Base-by-base conservation (phyloP, 2,888 invertebrate species). In the Scaptomyza parva region DNA sequence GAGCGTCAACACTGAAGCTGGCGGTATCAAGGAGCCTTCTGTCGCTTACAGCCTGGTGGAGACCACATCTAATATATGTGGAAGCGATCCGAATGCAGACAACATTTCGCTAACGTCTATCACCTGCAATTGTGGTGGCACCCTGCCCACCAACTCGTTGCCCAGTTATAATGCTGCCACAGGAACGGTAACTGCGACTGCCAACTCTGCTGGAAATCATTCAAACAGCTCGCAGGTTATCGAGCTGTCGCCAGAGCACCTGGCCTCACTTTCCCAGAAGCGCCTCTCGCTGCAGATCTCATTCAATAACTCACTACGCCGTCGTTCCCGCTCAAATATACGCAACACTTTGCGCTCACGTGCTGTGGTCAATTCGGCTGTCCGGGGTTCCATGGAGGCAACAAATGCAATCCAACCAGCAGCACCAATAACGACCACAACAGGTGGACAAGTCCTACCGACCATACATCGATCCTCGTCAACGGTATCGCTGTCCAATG, bases 271-370 rank as follows among this genome's bases (percentile, higher is more conserved):
- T 45, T 91, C 91, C 33, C 87, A 90, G 64, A 91, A 91, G 68
- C 91, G 91, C 26, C 83, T 91, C 39, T 91, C 91, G 12, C 75
- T 91, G 63, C 91, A 91, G 86, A 91, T 91, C 72, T 88, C 91
- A 52, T 89, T 91, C 54, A 91, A 90, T 40, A 83, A 85, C 5
- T 82, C 88, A 14, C 70, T 88, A 35, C 85, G 89, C 4, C 88
- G 90, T 3, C 88, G 78, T 2, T 78, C 85, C 8, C 82, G 88
- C 14, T 63, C 86, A 22, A 88, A 90, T 63, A 69, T 90, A 3
- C 89, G 91, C 11, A 91, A 90, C 60, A 89, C 91, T 72, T 64
- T 91, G 54, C 88, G 91, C 14, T 87, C 91, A 0, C 83, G 89
- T 12, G 89, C 78, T 37, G 85, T 78, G 54, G 88, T 81, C 17